Percentiles rank a stretch among this genome's conserved stretches.
Conservation (phyloP, 2,113 vertebrate genomes). For the Balaeniceps rex region DNA sequence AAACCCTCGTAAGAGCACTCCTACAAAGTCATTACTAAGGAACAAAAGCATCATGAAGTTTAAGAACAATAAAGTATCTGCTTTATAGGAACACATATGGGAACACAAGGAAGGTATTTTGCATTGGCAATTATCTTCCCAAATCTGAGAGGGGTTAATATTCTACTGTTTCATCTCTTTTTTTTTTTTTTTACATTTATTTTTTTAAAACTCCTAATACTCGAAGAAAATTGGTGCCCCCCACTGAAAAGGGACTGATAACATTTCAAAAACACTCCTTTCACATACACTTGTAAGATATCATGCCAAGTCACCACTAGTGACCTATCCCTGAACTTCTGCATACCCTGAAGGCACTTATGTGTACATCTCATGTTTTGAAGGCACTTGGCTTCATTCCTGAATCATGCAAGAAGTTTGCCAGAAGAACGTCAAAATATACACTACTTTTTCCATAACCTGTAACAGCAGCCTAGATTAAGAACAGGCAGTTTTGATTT, state of each 20-base stretch:
- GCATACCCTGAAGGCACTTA: not conserved
- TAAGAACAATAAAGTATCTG: not conserved
- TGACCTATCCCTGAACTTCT: slow-evolving; percentile 12
- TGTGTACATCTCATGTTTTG: not conserved
- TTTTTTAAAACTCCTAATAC: not conserved
- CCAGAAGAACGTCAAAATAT: slow-evolving; percentile 1
- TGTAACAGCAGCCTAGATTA: not conserved
- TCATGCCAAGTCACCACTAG: not conserved
- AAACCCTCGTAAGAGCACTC: not conserved
- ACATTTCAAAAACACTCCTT: not conserved
- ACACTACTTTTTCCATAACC: not conserved
- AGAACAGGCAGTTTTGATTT: not conserved
- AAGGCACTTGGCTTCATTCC: not conserved
- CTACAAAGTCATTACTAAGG: rapidly evolving
- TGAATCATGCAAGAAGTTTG: not conserved
- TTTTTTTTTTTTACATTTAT: not conserved
- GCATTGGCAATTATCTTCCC: not conserved
- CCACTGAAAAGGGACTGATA: not conserved
- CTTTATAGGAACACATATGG: not conserved
- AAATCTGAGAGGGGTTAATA: not conserved
- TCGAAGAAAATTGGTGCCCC: not conserved
- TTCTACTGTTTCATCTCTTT: not conserved
- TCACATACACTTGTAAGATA: not conserved
- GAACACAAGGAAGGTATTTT: not conserved
- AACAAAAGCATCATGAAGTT: not conserved